phyloP scores from a whole-genome alignment of 2,888 invertebrate genomes.

The Crocallis elinguaria region DNA sequence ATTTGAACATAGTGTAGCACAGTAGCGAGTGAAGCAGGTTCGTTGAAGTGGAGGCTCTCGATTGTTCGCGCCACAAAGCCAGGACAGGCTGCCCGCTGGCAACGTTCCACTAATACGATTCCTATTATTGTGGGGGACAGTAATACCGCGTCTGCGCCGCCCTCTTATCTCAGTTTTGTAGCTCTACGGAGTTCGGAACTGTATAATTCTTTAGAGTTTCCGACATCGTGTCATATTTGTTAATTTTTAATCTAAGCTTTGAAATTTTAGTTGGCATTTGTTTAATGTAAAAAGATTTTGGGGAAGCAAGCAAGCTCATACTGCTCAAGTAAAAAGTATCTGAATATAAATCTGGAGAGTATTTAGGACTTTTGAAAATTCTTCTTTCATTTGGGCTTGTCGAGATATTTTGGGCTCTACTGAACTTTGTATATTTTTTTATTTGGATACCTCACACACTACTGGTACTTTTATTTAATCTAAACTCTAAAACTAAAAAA shows the following conservation, averaged over 20 bases:
- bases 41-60: slow-evolving; percentile 34
- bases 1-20: not conserved
- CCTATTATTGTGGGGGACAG: slow-evolving; percentile 34
- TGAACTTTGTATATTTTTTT: too few relatives aligned
- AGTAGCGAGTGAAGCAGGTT: slow-evolving; percentile 1
- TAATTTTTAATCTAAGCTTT: not conserved
- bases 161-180: slow-evolving; percentile 26
- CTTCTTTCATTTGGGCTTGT: too few relatives aligned
- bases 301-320: too few relatives aligned
- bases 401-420: too few relatives aligned
- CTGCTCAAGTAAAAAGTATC: too few relatives aligned
- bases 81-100: slow-evolving; percentile 35
- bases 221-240: not conserved
- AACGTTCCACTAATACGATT: slow-evolving; percentile 42
- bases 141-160: slow-evolving; percentile 9
- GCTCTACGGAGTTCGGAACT: slow-evolving; percentile 5
- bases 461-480: too few relatives aligned
- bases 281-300: too few relatives aligned
- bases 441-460: too few relatives aligned
- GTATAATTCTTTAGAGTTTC: not conserved
- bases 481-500: too few relatives aligned
- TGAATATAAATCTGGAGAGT: too few relatives aligned
- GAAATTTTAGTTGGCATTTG: not conserved
- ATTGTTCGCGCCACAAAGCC: slow-evolving; percentile 38
- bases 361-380: too few relatives aligned